These are phyloP conservation scores for Urocolius indicus DNA, from an alignment of 2,113 vertebrate genomes.

Conservation along the genomic window DNA sequence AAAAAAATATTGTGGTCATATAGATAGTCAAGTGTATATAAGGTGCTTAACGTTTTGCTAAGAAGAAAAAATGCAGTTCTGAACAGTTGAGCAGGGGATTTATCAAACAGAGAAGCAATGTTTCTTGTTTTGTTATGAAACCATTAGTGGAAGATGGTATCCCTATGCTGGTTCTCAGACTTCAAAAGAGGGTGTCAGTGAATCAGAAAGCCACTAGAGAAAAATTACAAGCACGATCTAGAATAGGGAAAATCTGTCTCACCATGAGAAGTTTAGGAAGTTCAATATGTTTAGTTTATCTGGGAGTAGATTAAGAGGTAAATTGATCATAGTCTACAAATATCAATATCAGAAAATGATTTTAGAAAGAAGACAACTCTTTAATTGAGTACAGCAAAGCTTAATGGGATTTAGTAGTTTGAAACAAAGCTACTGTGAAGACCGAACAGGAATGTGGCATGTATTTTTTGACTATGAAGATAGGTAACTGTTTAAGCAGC, in stretches of 20 bases:
- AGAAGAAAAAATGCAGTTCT: neutral
- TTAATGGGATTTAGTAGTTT: conserved; percentile 9
- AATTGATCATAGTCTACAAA: neutral
- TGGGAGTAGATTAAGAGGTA: neutral
- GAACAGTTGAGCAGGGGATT: neutral
- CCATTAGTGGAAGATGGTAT: neutral
- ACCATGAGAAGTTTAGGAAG: neutral
- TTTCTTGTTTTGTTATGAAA: neutral
- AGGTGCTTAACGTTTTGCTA: accelerated
- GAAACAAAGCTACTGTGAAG: neutral
- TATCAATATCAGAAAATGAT: neutral
- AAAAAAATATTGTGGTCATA: neutral
- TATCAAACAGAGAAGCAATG: neutral
- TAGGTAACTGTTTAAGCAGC: conserved; percentile 19
- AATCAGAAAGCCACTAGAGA: neutral
- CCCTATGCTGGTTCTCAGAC: neutral
- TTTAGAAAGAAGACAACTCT: neutral
- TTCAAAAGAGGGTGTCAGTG: neutral
- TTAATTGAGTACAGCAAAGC: neutral
- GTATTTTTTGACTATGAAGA: neutral
- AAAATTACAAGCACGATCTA: neutral
- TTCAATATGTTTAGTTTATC: neutral
- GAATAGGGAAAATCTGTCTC: neutral
- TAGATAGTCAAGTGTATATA: neutral
- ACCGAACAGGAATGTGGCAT: neutral